Evolutionary conservation across 2,888 invertebrate genomes (phyloP).

Genomic region (Caenorhabditis drosophilae): DNA sequence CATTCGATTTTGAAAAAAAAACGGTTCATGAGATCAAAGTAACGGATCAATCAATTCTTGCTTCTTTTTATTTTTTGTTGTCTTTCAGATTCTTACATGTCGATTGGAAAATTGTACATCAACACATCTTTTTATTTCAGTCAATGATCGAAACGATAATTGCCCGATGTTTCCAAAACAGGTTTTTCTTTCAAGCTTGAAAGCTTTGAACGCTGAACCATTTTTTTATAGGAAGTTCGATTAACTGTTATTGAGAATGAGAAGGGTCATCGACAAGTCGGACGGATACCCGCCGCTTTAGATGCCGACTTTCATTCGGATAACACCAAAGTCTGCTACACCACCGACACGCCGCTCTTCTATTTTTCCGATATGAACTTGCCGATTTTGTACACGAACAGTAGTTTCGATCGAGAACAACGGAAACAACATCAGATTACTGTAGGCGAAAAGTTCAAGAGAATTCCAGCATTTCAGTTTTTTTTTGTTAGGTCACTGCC

Average conservation of each 20-base stretch:
- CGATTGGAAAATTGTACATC: conserved; percentile 42
- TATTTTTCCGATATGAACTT: conserved; percentile 43
- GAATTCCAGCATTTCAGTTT: neutral
- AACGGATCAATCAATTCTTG: conserved; percentile 5
- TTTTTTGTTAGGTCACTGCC: conserved; percentile 35
- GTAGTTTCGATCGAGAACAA: conserved; percentile 48
- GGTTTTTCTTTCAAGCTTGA: too few relatives aligned
- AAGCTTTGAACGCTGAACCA: too few relatives aligned
- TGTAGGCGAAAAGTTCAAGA: conserved; percentile 6
- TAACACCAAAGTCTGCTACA: conserved; percentile 51
- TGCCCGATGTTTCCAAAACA: conserved; percentile 55
- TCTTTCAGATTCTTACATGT: conserved; percentile 32
- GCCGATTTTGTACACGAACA: conserved; percentile 46
- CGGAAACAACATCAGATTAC: conserved; percentile 43
- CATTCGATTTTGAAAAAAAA: conserved; percentile 57
- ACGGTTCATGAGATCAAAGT: conserved; percentile 52
- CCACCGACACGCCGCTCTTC: conserved; percentile 43
- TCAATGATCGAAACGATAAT: conserved; percentile 57
- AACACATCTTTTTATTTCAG: conserved; percentile 46
- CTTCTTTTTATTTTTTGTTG: neutral
- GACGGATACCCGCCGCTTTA: conserved; percentile 46
- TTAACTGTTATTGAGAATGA: conserved; percentile 46
- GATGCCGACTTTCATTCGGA: conserved; percentile 52
- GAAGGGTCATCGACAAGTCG: conserved; percentile 36
- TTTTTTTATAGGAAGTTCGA: too few relatives aligned